These are phyloP conservation scores for Aporophyla lueneburgensis DNA, from an alignment of 2,888 invertebrate genomes.

Conservation along the genomic window DNA sequence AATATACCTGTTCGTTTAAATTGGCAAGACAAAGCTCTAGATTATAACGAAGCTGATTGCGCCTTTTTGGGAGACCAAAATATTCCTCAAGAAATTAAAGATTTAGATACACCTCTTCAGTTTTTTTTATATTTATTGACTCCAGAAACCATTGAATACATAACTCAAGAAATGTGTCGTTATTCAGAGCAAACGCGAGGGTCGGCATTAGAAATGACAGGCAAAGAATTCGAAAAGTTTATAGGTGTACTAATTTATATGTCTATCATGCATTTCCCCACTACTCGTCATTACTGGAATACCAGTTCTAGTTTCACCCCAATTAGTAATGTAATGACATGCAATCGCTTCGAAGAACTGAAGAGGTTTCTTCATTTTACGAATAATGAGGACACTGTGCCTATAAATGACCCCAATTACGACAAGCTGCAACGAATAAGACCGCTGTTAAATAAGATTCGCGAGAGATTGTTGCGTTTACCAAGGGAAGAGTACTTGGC, in stretches of 20 bases:
- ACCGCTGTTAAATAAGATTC: conserved; percentile 41
- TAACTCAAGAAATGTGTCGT: too few relatives aligned
- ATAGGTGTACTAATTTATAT: conserved; percentile 23
- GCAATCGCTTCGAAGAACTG: conserved; percentile 52
- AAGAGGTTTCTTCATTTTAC: conserved; percentile 40
- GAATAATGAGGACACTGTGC: conserved; percentile 15
- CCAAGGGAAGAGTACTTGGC: conserved; percentile 69
- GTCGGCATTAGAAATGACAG: conserved; percentile 11
- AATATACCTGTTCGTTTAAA: conserved; percentile 25
- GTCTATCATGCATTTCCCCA: conserved; percentile 26
- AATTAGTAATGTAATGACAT: conserved; percentile 43
- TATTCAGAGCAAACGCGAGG: not conserved
- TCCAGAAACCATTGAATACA: conserved; percentile 16
- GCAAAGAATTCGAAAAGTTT: conserved; percentile 25
- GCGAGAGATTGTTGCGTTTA: conserved; percentile 30
- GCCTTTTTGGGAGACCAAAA: conserved; percentile 31
- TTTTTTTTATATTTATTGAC: conserved; percentile 32
- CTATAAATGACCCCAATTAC: conserved; percentile 37
- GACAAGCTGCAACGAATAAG: conserved; percentile 65
- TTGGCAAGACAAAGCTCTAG: conserved; percentile 27
- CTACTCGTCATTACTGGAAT: conserved; percentile 34
- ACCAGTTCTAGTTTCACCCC: conserved; percentile 14
- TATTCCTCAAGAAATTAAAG: conserved; percentile 42
- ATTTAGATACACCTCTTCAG: conserved; percentile 37
- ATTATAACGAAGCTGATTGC: conserved; percentile 34